A percentile compares a stretch with the other conserved stretches of the same genome.
Conservation (phyloP, 2,113 vertebrate genomes). For the Phylloscopus whistleri region DNA sequence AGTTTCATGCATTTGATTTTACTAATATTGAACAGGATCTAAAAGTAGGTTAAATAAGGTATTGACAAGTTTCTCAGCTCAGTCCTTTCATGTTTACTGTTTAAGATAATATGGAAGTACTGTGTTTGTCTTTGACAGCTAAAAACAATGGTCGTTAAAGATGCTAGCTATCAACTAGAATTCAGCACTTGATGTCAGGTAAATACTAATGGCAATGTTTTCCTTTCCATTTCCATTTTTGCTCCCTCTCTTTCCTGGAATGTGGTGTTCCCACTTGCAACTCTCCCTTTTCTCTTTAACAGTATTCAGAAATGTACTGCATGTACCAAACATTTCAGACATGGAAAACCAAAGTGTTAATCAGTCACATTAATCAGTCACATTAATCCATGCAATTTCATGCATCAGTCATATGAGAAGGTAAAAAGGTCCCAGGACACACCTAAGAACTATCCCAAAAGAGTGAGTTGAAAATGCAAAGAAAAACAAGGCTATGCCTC, state of each 20-base stretch:
- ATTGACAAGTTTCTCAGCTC: neutral
- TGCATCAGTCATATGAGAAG: neutral
- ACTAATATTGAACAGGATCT: neutral
- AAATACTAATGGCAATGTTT: neutral
- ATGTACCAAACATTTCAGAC: neutral
- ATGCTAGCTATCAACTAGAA: neutral
- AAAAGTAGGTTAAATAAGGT: neutral
- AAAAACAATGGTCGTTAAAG: neutral
- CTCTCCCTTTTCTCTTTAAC: neutral
- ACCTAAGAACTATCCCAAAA: neutral
- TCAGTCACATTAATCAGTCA: neutral
- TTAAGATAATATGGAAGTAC: neutral
- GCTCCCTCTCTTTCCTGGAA: neutral
- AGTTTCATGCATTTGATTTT: neutral
- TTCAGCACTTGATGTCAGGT: neutral
- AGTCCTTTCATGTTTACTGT: neutral
- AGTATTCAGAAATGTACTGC: neutral
- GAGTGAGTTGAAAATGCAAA: neutral
- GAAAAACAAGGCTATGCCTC: neutral
- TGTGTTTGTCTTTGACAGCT: neutral
- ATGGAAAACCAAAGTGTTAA: neutral
- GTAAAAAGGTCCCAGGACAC: neutral
- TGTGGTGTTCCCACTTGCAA: accelerated
- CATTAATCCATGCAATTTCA: neutral
- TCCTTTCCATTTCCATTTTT: neutral